These are phyloP conservation scores for Coleophora deauratella DNA, from an alignment of 2,888 invertebrate species.

Conservation along the genomic window DNA sequence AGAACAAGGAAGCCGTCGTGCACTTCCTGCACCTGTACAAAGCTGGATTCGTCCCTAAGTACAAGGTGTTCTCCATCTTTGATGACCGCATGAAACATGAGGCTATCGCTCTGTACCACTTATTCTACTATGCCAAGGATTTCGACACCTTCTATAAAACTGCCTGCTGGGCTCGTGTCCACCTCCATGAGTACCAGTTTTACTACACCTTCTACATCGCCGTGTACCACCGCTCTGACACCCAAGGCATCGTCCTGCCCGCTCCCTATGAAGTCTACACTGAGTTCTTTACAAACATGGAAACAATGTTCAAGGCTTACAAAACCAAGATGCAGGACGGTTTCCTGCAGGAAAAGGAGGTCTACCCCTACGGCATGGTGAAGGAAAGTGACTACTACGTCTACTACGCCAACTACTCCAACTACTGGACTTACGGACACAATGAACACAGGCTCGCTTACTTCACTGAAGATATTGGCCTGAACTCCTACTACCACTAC, in stretches of 20 bases:
- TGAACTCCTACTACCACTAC: constrained; percentile 79
- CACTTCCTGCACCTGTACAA: constrained; percentile 54
- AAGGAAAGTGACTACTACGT: constrained; percentile 54
- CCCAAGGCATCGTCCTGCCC: constrained; percentile 74
- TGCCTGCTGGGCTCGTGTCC: constrained; percentile 70
- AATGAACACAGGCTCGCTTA: constrained; percentile 76
- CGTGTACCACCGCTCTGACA: constrained; percentile 73
- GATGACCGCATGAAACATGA: constrained; percentile 58
- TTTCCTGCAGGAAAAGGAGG: constrained; percentile 34
- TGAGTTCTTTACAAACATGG: constrained; percentile 73
- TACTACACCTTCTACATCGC: constrained; percentile 76
- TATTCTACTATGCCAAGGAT: constrained; percentile 75
- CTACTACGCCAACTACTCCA: constrained; percentile 75
- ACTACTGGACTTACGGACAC: constrained; percentile 61
- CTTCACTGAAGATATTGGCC: constrained; percentile 81
- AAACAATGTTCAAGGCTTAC: constrained; percentile 62
- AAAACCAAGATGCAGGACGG: constrained; percentile 54
- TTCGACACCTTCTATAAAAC: constrained; percentile 75
- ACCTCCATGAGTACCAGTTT: constrained; percentile 77
- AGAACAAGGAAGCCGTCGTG: constrained; percentile 57
- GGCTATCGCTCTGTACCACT: constrained; percentile 66
- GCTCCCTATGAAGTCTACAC: constrained; percentile 81
- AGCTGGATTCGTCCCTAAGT: constrained; percentile 60
- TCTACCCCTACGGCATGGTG: constrained; percentile 47
- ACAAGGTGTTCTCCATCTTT: constrained; percentile 67